Evolutionary conservation across 2,797 vertebrate species (phyloP).

Genomic region (Loris lydekkerianus): DNA sequence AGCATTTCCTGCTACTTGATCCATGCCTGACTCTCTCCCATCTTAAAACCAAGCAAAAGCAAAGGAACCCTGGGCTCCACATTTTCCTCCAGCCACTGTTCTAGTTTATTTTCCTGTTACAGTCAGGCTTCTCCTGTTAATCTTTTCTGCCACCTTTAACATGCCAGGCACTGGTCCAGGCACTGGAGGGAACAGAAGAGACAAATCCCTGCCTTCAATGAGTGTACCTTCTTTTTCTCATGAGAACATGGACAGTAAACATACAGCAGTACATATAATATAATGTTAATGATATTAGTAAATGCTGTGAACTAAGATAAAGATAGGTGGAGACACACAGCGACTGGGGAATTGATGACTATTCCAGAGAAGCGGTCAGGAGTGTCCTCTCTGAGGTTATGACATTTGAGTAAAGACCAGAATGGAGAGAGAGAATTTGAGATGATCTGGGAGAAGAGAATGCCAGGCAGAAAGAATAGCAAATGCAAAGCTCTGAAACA

Average conservation of each 20-base stretch:
- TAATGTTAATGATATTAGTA: background rate
- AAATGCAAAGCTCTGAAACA: background rate
- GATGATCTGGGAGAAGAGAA: background rate
- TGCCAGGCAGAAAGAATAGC: background rate
- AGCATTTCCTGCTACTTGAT: background rate
- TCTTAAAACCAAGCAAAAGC: slow-evolving; percentile 30
- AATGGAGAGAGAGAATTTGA: background rate
- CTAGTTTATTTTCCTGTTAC: background rate
- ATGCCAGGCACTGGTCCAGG: background rate
- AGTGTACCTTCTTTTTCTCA: background rate
- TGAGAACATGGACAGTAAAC: background rate
- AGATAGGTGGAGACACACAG: background rate
- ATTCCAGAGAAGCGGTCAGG: background rate
- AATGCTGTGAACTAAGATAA: background rate
- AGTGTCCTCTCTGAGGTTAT: background rate
- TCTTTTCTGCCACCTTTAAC: background rate
- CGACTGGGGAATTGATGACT: background rate
- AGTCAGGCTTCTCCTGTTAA: background rate
- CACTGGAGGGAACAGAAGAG: background rate
- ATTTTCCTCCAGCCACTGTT: background rate
- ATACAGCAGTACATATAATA: background rate
- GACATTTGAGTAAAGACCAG: background rate
- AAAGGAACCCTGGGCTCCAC: background rate
- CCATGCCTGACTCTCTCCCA: background rate
- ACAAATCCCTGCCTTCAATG: background rate